A percentile compares a stretch with the other conserved stretches of the same genome.
Evolutionary conservation across 2,113 vertebrate genomes (phyloP).

Genomic region (Salminus brasiliensis): DNA sequence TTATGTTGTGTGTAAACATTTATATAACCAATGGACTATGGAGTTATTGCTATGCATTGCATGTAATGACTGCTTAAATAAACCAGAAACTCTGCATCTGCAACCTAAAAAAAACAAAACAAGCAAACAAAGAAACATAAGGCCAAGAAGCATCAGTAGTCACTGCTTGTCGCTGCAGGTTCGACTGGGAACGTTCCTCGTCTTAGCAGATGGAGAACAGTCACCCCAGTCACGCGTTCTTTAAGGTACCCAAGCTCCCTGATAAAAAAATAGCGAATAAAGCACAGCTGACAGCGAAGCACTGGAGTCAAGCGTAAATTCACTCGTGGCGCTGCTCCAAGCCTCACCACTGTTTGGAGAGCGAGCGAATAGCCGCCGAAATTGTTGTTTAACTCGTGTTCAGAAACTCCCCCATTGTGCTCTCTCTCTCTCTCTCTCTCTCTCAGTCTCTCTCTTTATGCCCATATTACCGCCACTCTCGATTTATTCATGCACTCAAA

Average conservation of each 20-base stretch:
- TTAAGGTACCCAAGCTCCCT: not conserved
- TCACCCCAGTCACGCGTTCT: not conserved
- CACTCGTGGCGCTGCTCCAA: not conserved
- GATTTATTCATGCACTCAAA: slow-evolving; percentile 23
- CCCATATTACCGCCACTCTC: slow-evolving; percentile 11
- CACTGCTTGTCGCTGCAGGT: not conserved
- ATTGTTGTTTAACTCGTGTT: slow-evolving; percentile 15
- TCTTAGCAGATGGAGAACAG: slow-evolving; percentile 78
- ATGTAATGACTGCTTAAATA: not conserved
- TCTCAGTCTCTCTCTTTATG: not conserved
- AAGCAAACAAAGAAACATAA: not conserved
- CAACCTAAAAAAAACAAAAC: too few species aligned
- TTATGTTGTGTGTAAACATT: too few species aligned
- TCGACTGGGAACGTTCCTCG: slow-evolving; percentile 83
- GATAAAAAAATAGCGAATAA: not conserved
- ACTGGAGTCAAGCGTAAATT: not conserved
- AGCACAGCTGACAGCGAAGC: not conserved
- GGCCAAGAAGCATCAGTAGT: not conserved
- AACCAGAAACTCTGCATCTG: not conserved
- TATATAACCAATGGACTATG: too few species aligned
- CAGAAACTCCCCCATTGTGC: not conserved
- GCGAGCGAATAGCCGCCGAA: slow-evolving; percentile 17
- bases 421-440: not conserved
- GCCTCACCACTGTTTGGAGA: not conserved
- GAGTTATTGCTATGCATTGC: too few species aligned